Evolutionary conservation across 2,797 vertebrate genomes (phyloP), one percentile per base, ranked within the genome.

Genomic region (Epinephelus coioides): DNA sequence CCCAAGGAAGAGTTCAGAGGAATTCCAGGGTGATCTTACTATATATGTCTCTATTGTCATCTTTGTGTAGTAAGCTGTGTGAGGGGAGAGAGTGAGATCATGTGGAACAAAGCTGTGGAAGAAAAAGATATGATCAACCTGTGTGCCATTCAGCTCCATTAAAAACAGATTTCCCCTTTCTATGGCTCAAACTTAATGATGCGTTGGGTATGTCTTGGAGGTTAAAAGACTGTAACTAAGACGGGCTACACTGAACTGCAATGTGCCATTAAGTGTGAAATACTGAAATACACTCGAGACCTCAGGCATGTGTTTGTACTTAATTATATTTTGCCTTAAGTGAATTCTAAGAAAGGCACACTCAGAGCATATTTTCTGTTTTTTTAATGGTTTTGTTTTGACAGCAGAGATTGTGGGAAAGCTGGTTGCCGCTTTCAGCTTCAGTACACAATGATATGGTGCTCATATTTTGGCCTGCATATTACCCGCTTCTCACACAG

Each of bases 71-170:
- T 18, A 56, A 65, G 60, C 72, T 19, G 57, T 54, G 30, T 12
- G 43, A 66, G 44, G 47, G 54, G 34, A 46, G 59, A 38, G 71
- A 3, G 66, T 25, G 73, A 67, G 76, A 64, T 62, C 73, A 78
- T 78, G 79, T 63, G 76, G 85, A 87, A 83, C 76, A 60, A 75
- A 82, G 76, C 82, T 59, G 18, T 34, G 17, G 55, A 34, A 49
- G 69, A 51, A 50, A 74, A 77, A 57, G 69, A 85, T 86, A 75
- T 56, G 60, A 85, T 83, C 82, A 70, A 73, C 61, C 69, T 38
- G 62, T 71, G 81, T 69, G 66, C 78, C 79, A 83, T 81, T 82
- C 43, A 51, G 71, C 82, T 81, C 82, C 76, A 88, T 82, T 86
- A 81, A 77, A 79, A 82, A 72, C 69, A 77, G 60, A 82, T 82